Percentiles rank a stretch among this genome's conserved stretches.
phyloP scores from a whole-genome alignment of 2,888 invertebrate species.

The Perithous albicinctus region DNA sequence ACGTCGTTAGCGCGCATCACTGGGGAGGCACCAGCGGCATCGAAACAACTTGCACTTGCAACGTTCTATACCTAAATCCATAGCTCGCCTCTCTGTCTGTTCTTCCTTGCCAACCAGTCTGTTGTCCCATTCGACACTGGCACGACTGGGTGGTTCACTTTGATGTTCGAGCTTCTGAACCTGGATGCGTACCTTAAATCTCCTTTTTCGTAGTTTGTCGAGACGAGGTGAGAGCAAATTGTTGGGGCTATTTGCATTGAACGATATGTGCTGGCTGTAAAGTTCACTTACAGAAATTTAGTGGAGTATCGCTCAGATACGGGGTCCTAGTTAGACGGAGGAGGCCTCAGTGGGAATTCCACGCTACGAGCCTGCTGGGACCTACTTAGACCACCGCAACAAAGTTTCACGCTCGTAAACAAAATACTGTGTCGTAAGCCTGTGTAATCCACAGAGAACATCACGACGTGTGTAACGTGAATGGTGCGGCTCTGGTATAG shows the following conservation, averaged over 20 bases:
- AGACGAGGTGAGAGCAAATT: slow-evolving; percentile 8
- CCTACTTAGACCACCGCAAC: background rate
- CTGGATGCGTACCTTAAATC: background rate
- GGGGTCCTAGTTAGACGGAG: background rate
- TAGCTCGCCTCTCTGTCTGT: background rate
- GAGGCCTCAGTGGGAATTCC: background rate
- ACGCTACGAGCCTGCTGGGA: slow-evolving; percentile 1
- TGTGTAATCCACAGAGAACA: slow-evolving; percentile 1
- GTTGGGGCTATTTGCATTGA: background rate
- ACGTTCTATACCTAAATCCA: background rate
- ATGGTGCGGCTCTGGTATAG: background rate
- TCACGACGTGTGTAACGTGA: background rate
- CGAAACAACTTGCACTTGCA: slow-evolving; percentile 4
- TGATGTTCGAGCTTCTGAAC: background rate
- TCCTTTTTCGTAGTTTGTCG: background rate
- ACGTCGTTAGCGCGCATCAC: slow-evolving; percentile 47
- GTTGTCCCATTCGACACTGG: background rate
- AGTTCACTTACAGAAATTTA: background rate
- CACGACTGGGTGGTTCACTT: background rate
- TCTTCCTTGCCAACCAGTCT: background rate
- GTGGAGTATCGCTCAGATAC: background rate
- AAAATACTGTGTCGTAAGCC: background rate
- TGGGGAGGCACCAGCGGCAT: slow-evolving; percentile 17
- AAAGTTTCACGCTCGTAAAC: slow-evolving; percentile 16
- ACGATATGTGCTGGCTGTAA: background rate